A percentile compares a stretch with the other conserved stretches of the same genome.
Conservation (phyloP, 2,797 vertebrate genomes). For the Bradypodion pumilum region DNA sequence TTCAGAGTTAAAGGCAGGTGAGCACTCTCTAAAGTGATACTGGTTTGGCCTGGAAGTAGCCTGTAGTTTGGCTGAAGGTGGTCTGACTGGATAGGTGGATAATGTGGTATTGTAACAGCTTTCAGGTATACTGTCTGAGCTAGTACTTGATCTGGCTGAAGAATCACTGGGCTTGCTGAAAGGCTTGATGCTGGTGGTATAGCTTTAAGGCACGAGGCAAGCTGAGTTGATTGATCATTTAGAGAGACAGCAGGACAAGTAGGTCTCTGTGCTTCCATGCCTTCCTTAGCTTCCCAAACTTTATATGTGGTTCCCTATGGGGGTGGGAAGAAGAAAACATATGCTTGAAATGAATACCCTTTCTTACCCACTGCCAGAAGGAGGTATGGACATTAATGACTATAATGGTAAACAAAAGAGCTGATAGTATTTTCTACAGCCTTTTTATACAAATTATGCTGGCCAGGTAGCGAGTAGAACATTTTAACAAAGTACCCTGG, state of each 20-base stretch:
- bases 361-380: slow-evolving; percentile 2
- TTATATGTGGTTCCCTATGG: slow-evolving; percentile 48
- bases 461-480: neutral
- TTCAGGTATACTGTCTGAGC: slow-evolving; percentile 85
- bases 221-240: slow-evolving; percentile 13
- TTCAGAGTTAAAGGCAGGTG: slow-evolving; percentile 72
- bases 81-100: slow-evolving; percentile 72
- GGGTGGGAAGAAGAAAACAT: neutral
- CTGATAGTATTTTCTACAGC: neutral
- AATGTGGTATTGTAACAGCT: slow-evolving; percentile 78
- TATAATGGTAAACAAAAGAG: neutral
- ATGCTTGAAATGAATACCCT: slow-evolving; percentile 4
- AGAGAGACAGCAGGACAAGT: neutral
- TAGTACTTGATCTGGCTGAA: slow-evolving; percentile 74
- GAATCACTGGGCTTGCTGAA: slow-evolving; percentile 33
- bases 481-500: neutral
- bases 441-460: neutral
- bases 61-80: slow-evolving; percentile 68
- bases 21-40: slow-evolving; percentile 52
- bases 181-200: slow-evolving; percentile 45
- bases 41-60: slow-evolving; percentile 66
- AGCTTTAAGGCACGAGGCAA: slow-evolving; percentile 20
- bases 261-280: slow-evolving; percentile 69
- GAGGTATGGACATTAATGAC: neutral
- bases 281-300: slow-evolving; percentile 22